Evolutionary conservation across 2,888 invertebrate species (phyloP), one percentile per base, ranked within the genome.

Genomic region (Lepidonotus clava): DNA sequence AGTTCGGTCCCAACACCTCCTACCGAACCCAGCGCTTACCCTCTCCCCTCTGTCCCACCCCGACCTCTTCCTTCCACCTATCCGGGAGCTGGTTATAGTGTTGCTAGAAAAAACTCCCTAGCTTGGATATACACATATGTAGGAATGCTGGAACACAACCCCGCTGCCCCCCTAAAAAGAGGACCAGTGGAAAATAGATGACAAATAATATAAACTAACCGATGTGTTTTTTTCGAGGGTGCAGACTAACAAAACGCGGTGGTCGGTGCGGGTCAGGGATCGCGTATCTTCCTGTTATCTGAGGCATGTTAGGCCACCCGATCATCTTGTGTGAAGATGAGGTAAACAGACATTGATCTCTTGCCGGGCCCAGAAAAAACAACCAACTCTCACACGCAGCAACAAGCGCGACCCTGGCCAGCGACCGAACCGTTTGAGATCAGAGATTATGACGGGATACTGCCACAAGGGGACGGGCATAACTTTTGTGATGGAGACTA

Each of bases 261-360:
- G 76, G 76, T 76, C 4, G 76, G 67, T 1, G 1, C n/a, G 67
- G 67, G 67, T 67, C 67, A 28, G 76, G 76, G 38, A 76, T 38
- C 11, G 40, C 38, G 40, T 76, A 76, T 76, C 76, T 21, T 14
- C 1, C 24, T 76, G 76, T 76, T 76, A 76, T 76, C 76, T 76
- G 38, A 36, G 40, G 76, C 76, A 18, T 40, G 76, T 76, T 76
- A 40, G 38, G 38, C 36, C 24, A 76, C 24, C 76, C 36, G 76
- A 76, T 76, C 76, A 34, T 21, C 76, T 76, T 40, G 76, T 40
- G 38, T 40, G 76, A 76, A 21, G 76, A 76, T 28, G 38, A 18
- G 76, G 24, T 76, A 76, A 76, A 76, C 76, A 38, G 76, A 76
- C 76, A 76, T 76, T 40, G 76, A 76, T 76, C 76, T n/a, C 24